Conservation (phyloP, 2,888 invertebrate genomes). For the Lepidocyrtinus sp. region DNA sequence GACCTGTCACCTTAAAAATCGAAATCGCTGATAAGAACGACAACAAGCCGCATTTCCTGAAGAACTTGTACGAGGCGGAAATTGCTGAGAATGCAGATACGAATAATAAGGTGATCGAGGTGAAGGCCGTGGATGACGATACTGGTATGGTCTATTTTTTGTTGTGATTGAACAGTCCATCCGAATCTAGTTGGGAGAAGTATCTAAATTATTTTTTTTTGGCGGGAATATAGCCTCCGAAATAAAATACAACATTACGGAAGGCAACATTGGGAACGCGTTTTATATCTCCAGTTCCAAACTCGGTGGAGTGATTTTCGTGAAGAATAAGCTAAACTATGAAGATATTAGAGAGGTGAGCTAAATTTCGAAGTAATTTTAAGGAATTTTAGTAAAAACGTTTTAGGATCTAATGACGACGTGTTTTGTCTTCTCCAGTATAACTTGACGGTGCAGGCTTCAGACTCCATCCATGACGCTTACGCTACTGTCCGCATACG, state of each 20-base stretch:
- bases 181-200: not conserved
- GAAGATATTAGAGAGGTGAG: conserved; percentile 81
- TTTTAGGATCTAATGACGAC: no score
- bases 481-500: conserved; percentile 85
- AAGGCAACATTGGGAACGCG: conserved; percentile 88
- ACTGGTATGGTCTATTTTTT: conserved; percentile 75
- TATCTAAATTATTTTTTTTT: not conserved
- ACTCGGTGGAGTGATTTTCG: conserved; percentile 87
- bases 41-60: conserved; percentile 90
- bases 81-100: conserved; percentile 83
- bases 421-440: conserved; percentile 76
- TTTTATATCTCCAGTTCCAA: conserved; percentile 83
- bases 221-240: conserved; percentile 78
- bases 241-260: conserved; percentile 88
- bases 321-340: conserved; percentile 85
- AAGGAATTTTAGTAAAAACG: not conserved
- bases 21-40: conserved; percentile 97
- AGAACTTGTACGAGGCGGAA: conserved; percentile 75
- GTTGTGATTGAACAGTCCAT: not conserved
- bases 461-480: conserved; percentile 88
- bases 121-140: conserved; percentile 90
- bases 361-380: conserved; percentile 26
- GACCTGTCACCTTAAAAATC: conserved; percentile 88
- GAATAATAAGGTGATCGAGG: conserved; percentile 87
- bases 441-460: conserved; percentile 85